Evolutionary conservation across 2,113 vertebrate species (phyloP).

Genomic region (Microcebus lehilahytsara): DNA sequence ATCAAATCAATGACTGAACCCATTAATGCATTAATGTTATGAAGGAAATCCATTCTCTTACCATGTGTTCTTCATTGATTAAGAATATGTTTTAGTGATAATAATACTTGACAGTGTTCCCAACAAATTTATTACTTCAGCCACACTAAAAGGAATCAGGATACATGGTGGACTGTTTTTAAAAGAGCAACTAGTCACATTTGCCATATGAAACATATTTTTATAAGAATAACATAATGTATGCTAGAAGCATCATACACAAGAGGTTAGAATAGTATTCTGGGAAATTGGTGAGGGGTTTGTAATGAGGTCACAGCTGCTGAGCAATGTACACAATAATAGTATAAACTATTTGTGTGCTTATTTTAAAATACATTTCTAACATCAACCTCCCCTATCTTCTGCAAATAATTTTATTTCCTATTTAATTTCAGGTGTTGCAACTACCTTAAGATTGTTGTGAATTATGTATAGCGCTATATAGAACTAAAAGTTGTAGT

Average conservation of each 20-base stretch:
- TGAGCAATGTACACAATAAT: constrained; percentile 38
- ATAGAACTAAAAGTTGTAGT: neutral
- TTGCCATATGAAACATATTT: neutral
- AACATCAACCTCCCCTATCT: constrained; percentile 29
- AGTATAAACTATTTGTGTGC: constrained; percentile 10
- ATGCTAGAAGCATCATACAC: neutral
- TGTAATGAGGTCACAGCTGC: constrained; percentile 7
- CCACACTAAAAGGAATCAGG: neutral
- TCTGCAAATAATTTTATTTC: constrained; percentile 72
- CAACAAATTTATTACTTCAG: neutral
- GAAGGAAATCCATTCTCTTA: neutral
- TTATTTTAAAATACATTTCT: constrained; percentile 53
- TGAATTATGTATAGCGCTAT: constrained; percentile 62
- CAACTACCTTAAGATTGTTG: constrained; percentile 46
- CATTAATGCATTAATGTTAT: neutral
- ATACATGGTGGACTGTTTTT: neutral
- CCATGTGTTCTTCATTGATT: neutral
- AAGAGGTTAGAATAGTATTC: constrained; percentile 4
- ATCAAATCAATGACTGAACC: neutral
- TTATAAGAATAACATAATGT: neutral
- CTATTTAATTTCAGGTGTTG: constrained; percentile 72
- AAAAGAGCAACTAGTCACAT: neutral
- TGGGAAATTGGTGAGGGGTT: neutral
- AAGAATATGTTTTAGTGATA: neutral
- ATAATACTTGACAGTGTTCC: neutral